Evolutionary conservation across 2,888 invertebrate species (phyloP).

Genomic region (Kuschelorhynchus macadamiae): DNA sequence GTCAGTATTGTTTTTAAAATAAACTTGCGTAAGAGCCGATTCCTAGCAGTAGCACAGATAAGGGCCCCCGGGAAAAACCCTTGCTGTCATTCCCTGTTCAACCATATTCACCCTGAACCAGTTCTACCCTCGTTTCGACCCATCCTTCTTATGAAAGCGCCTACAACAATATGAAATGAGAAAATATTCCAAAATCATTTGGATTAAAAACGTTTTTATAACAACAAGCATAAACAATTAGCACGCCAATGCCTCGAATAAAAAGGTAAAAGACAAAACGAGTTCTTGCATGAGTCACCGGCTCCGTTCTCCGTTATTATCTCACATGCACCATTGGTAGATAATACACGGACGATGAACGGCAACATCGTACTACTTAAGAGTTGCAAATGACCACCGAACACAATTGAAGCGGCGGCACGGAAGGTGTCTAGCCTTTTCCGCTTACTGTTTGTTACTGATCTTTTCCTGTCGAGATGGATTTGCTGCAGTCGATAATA

Average conservation of each 20-base stretch:
- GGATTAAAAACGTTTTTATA: no score
- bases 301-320: constrained; percentile 51
- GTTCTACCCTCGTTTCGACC: no score
- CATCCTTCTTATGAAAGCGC: no score
- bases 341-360: neutral
- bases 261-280: constrained; percentile 62
- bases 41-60: no score
- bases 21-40: no score
- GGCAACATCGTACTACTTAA: constrained; percentile 27
- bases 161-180: no score
- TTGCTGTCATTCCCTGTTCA: no score
- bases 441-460: constrained; percentile 40
- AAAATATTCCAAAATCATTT: no score
- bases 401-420: constrained; percentile 34
- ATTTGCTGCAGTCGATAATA: neutral
- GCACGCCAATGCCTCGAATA: constrained; percentile 52
- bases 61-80: no score
- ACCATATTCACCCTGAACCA: no score
- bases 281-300: constrained; percentile 65
- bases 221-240: no score
- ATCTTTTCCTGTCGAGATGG: constrained; percentile 23
- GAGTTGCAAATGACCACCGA: constrained; percentile 23
- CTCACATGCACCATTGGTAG: constrained; percentile 33
- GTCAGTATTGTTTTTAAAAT: no score
- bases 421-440: constrained; percentile 32